Evolutionary conservation across 2,113 vertebrate species (phyloP).

Genomic region (Antennarius striatus): DNA sequence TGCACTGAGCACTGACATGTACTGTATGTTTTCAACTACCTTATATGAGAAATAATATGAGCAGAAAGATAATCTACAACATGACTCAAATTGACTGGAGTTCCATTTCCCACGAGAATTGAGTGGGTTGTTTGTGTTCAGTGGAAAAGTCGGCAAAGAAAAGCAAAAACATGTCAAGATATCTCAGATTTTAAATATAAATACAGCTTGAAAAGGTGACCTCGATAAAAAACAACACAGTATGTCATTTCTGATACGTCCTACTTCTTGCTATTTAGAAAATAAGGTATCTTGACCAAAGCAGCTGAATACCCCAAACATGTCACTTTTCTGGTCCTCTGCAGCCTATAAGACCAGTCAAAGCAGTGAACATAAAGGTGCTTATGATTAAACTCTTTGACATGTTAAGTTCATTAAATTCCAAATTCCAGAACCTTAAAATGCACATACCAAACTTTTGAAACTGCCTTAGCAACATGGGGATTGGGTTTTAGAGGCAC

Average conservation of each 20-base stretch:
- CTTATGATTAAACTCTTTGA: conserved; percentile 33
- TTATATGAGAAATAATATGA: conserved; percentile 21
- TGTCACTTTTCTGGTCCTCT: background rate
- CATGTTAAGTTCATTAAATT: conserved; percentile 8
- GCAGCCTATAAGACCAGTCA: background rate
- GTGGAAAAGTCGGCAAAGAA: conserved; percentile 21
- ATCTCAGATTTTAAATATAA: background rate
- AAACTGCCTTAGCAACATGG: conserved; percentile 13
- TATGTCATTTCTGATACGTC: too few species aligned
- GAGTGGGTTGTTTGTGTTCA: conserved; percentile 30
- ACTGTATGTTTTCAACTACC: conserved; percentile 37
- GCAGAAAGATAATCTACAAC: conserved; percentile 38
- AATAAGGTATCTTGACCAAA: background rate
- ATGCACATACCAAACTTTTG: conserved; percentile 3
- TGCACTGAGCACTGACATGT: conserved; percentile 8
- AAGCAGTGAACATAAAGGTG: conserved; percentile 2
- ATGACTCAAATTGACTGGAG: conserved; percentile 48
- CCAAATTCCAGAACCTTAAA: conserved; percentile 15
- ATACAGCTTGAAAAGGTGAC: background rate
- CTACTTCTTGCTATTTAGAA: too few species aligned
- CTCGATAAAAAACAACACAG: too few species aligned
- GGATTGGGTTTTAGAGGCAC: conserved; percentile 30
- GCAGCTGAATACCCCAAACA: background rate
- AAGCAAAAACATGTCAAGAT: background rate
- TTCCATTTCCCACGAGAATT: conserved; percentile 53